Base-by-base conservation (phyloP, 1,140 invertebrate species). In the Drosophila kepulauana region DNA sequence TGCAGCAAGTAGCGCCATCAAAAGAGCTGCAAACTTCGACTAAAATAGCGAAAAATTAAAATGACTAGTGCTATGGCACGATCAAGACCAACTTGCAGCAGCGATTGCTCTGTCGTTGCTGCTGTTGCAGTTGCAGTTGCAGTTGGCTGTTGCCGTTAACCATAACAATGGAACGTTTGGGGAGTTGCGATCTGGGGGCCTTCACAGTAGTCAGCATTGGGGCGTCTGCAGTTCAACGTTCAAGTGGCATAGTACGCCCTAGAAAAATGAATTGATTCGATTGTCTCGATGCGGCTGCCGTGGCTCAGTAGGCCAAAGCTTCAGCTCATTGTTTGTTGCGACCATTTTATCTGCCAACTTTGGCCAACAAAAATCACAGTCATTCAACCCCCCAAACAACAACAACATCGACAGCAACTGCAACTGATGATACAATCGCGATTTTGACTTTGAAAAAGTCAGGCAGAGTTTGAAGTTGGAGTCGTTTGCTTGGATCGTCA, bases 211-310 rank as follows among this genome's bases (percentile, higher is more conserved):
- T 92, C 91, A 91, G 76, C 79, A 82, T 89, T 89, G 87, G 87
- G 91, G 91, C 91, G 91, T 92, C 88, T 92, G 91, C 91, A 91
- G 91, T 92, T 92, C 91, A 92, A 92, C 91, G 91, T 92, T 92
- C 91, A 92, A 92, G 91, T 92, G 91, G 91, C 91, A 92, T 65
- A 81, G 82, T 87, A 91, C 88, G 82, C 88, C 80, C 88, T 91
- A 91, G 86, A 90, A 90, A 88, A 90, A 91, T 91, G 89, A 91
- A 91, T 91, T 91, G 84, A 91, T 91, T 91, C 89, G 89, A 91
- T 91, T 91, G 89, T 91, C 81, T 91, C 57, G 68, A 56, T 43
- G 41, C 75, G 33, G 38, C 71, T 10, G 48, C 15, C 15, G 35
- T 7, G 38, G 41, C 62, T 66, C 62, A 61, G 51, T 67, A 28